Conservation (phyloP, 2,113 vertebrate species). For the Dissostichus mawsoni region DNA sequence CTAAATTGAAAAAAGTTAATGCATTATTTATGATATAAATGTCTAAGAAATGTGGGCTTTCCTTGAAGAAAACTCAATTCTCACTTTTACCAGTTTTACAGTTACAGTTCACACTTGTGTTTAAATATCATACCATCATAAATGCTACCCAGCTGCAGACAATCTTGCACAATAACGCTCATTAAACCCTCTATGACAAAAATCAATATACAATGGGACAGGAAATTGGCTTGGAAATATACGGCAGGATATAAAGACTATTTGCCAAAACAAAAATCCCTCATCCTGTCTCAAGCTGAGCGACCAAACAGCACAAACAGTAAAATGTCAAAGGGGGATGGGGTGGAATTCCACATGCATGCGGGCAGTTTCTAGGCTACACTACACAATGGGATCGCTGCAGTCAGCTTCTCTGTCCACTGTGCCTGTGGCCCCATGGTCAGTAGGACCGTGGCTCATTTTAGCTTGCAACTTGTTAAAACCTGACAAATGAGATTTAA, state of each 20-base stretch:
- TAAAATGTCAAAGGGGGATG: conserved; percentile 60
- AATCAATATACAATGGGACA: not conserved
- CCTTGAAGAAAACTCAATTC: not conserved
- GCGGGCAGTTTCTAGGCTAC: conserved; percentile 57
- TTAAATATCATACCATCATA: not conserved
- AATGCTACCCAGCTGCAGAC: not conserved
- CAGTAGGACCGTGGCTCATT: not conserved
- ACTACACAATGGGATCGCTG: conserved; percentile 71
- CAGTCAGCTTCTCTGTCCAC: conserved; percentile 65
- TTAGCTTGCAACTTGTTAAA: not conserved
- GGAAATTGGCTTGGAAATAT: conserved; percentile 8
- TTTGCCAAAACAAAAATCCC: conserved; percentile 4
- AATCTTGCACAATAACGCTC: not conserved
- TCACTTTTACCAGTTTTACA: not conserved
- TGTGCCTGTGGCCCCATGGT: not conserved
- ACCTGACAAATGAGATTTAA: not conserved
- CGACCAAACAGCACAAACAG: conserved; percentile 68
- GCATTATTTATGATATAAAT: not conserved
- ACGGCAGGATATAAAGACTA: conserved; percentile 2
- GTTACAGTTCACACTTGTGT: not conserved
- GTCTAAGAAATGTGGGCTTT: not conserved
- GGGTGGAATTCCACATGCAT: conserved; percentile 76
- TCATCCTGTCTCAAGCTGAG: conserved; percentile 49
- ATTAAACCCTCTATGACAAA: not conserved
- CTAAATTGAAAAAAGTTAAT: not conserved